These are phyloP conservation scores for Herpailurus yagouaroundi DNA, from an alignment of 2,113 vertebrate species.

Conservation along the genomic window DNA sequence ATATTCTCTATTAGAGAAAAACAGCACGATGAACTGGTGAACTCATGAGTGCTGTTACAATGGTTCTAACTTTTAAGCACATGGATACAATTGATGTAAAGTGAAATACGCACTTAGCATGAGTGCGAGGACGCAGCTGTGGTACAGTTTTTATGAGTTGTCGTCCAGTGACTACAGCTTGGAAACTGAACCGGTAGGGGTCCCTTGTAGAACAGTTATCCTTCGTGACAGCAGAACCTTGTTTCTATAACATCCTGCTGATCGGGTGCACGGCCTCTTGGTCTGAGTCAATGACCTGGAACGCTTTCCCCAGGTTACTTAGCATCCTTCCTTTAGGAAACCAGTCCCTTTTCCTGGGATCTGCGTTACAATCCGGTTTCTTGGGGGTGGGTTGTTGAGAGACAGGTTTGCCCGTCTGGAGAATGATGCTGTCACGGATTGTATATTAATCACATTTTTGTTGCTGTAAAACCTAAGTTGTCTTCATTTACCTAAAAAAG, in stretches of 20 bases:
- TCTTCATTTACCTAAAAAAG: neutral
- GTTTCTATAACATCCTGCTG: neutral
- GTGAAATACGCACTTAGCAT: neutral
- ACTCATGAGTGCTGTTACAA: neutral
- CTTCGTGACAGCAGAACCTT: neutral
- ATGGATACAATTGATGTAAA: neutral
- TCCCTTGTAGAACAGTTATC: neutral
- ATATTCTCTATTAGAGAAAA: neutral
- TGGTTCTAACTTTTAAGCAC: neutral
- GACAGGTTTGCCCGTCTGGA: neutral
- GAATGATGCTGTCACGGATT: neutral
- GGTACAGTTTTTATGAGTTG: neutral
- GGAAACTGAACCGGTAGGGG: neutral
- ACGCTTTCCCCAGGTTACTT: neutral
- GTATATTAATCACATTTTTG: neutral
- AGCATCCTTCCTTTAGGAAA: neutral
- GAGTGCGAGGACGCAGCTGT: neutral
- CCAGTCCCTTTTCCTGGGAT: neutral
- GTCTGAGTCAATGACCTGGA: neutral
- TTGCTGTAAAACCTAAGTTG: neutral
- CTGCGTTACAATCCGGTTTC: neutral
- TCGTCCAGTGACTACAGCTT: neutral
- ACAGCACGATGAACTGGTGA: neutral
- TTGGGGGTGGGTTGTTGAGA: neutral
- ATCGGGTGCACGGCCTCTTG: neutral